These are phyloP conservation scores for Brachypodius melanocephalos DNA, from an alignment of 2,113 vertebrate genomes.

Conservation along the genomic window DNA sequence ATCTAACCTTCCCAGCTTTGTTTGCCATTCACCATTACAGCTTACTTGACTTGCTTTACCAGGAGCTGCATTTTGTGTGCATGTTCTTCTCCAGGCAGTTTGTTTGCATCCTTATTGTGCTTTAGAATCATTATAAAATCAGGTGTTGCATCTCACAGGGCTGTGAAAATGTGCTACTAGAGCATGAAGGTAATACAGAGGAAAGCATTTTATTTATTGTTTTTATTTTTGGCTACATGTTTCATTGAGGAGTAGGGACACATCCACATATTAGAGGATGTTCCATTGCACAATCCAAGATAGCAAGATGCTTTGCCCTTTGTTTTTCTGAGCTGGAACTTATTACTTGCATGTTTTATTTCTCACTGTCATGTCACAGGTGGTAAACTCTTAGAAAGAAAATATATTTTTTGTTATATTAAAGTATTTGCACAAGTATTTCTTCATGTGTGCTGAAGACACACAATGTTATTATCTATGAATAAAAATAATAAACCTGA, in stretches of 20 bases:
- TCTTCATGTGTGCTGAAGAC: background rate
- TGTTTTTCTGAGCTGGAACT: background rate
- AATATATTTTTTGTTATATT: background rate
- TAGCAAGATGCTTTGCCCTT: background rate
- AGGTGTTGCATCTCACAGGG: background rate
- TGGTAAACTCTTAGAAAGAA: background rate
- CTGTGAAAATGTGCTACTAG: background rate
- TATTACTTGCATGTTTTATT: background rate
- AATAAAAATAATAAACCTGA: background rate
- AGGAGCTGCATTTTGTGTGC: background rate
- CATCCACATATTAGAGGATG: background rate
- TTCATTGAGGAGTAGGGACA: background rate
- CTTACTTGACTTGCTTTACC: background rate
- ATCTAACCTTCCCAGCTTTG: background rate
- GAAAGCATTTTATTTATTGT: background rate
- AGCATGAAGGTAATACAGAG: background rate
- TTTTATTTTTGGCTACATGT: fast-evolving
- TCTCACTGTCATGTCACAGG: background rate
- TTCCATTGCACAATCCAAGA: background rate
- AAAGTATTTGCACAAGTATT: background rate
- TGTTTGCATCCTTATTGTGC: background rate
- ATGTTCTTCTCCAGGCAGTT: background rate
- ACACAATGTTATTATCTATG: background rate
- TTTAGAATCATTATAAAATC: background rate
- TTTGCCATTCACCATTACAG: background rate